Evolutionary conservation across 2,888 invertebrate species (phyloP), one percentile per base, ranked within the genome.

Genomic region (Scotopteryx bipunctaria): DNA sequence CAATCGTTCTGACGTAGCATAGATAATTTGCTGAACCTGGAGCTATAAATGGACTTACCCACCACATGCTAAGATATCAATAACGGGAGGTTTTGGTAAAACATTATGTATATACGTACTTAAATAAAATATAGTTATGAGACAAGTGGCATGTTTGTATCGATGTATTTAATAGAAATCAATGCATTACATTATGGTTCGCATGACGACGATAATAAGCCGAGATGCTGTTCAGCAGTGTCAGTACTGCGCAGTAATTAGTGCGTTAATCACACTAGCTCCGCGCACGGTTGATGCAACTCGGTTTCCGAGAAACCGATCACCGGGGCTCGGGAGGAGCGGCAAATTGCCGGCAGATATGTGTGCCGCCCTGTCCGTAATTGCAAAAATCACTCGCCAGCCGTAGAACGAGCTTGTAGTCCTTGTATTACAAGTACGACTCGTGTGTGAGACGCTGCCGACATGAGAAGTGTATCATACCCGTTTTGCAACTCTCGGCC

Each of bases 321-420:
- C 86, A 83, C 67, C 71, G 76, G 67, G 72, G 82, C 77, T 78
- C 80, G 74, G 59, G 72, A 75, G 80, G 78, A 81, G 80, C 83
- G 83, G 86, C 86, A 88, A 88, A 86, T 89, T 87, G 80, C 86
- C 76, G 77, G 67, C 84, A 86, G 86, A 86, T 88, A 87, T 86
- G 85, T 85, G 78, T 85, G 84, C 85, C 81, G 83, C 71, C 47
- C 76, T 76, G 83, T 73, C 78, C 78, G 85, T 89, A 88, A 89
- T 89, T 88, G 86, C 85, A 84, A 84, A 86, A 86, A 84, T 88
- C 86, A 82, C 78, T 82, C 81, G 76, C 66, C 52, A 55, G 61
- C 59, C 62, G 64, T 64, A 43, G 58, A 69, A 67, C 70, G 65
- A 65, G 65, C 66, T 70, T 64, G 66, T 64, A 66, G 63, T 69